Conservation (phyloP, 2,888 invertebrate genomes). For the Tinea semifulvella region DNA sequence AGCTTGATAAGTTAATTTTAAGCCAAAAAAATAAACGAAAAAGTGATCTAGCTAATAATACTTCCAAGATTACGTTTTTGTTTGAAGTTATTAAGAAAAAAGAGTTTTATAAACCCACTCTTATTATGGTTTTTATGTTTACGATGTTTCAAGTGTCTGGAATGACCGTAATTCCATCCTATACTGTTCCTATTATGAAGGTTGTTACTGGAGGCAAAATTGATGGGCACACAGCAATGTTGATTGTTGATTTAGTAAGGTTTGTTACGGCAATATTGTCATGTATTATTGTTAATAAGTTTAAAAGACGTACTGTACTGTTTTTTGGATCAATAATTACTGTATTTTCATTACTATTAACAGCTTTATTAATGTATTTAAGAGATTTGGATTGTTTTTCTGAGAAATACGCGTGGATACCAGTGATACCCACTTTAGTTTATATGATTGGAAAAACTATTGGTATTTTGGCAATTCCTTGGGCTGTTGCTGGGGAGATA, state of each 20-base stretch:
- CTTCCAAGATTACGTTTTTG: constrained; percentile 37
- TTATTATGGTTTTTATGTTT: constrained; percentile 72
- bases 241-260: constrained; percentile 71
- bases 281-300: constrained; percentile 67
- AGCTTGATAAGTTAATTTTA: constrained; percentile 51
- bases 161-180: constrained; percentile 74
- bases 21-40: constrained; percentile 46
- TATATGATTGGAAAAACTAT: constrained; percentile 68
- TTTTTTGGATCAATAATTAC: constrained; percentile 69
- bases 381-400: constrained; percentile 40
- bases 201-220: constrained; percentile 65
- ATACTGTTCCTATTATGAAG: constrained; percentile 71
- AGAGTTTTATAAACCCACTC: constrained; percentile 68
- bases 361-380: constrained; percentile 52
- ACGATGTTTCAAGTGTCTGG: constrained; percentile 74
- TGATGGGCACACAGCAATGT: constrained; percentile 69
- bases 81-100: constrained; percentile 38
- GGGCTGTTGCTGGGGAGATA: constrained; percentile 77
- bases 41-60: constrained; percentile 36
- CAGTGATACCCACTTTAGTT: constrained; percentile 55
- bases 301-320: constrained; percentile 68
- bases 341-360: constrained; percentile 57
- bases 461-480: constrained; percentile 73
- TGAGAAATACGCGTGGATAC: constrained; percentile 44
- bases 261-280: constrained; percentile 68